Evolutionary conservation across 2,888 invertebrate species (phyloP), one percentile per base, ranked within the genome.

Genomic region (Philhelius pedissequus): DNA sequence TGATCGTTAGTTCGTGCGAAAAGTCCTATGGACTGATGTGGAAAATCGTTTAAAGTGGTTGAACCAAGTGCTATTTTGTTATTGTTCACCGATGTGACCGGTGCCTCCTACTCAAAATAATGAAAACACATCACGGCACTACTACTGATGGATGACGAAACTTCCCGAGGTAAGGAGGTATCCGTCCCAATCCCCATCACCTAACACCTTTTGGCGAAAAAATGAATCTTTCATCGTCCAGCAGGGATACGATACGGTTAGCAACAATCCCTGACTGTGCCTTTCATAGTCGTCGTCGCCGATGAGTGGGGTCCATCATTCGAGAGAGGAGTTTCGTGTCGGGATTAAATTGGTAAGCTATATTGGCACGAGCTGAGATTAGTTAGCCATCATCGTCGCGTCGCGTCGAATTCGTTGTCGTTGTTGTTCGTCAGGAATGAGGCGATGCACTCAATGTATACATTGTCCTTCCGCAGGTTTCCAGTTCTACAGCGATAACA

Each of bases 11-110:
- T 84, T 80, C 84, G 80, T 84, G 84, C 75, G 75, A 84, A 84
- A 75, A 80, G 74, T 70, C 56, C 70, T 58, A 66, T 71, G 54
- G 71, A 80, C 68, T 79, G 75, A 76, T 80, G 84, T 56, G 84
- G 84, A 84, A 84, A 84, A 84, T 84, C 84, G 84, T 80, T 80
- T 84, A 80, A 84, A 84, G 84, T 80, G 84, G 80, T 84, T 38
- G 76, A 62, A 60, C 79, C 74, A 75, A 45, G 75, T 52, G 64
- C 38, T 2, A 6, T 38, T 50, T 68, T 40, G 20, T 27, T 25
- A 7, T 35, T 18, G 25, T 5, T n/a, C 8, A 0, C n/a, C n/a
- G 3, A 13, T 3, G 6, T n/a, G 7, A 0, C n/a, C n/a, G 3
- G 7, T 3, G 6, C 15, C 43, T 25, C 45, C 20, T 43, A 25